Base-by-base conservation (phyloP, 1,140 invertebrate genomes). In the Apis cerana region DNA sequence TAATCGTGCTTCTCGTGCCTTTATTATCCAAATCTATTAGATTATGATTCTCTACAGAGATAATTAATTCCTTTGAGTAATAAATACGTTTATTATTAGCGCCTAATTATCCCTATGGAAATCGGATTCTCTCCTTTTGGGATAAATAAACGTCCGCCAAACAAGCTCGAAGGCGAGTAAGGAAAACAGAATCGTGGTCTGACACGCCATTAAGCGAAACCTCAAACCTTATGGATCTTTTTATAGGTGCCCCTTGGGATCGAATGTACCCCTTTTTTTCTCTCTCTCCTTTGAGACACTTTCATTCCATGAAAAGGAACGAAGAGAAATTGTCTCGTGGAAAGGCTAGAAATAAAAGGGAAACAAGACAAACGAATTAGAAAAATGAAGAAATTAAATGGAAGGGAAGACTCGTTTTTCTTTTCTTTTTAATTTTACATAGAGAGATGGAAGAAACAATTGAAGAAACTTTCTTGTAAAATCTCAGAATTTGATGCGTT, bases 181-280 rank as follows among this genome's bases (percentile, higher is more conserved):
- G 27, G 50, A 12, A 48, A 64, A 74, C 27, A n/a, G 50, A 75
- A 58, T 75, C 23, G 43, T 65, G n/a, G 61, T 3, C 27, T 48
- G 70, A 64, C 70, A 75, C 52, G 70, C 50, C 43, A 80, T 80
- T 80, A 75, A 74, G 11, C 61, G 79, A n/a, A 75, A 65, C 52
- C 70, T 17, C 59, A 10, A 75, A 27, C 33, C 79, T 74, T 58
- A 27, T 19, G 61, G 52, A 72, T n/a, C 70, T 80, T 19, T 56
- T 43, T 56, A 27, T 23, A 43, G 27, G 15, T 2, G 17, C 8
- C 79, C 17, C 61, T 23, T 7, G 61, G 70, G 79, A 67, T 65
- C 59, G 48, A 21, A 65, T 21, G 27, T 65, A 54, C 27, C 33
- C 33, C 33, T 0, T 43, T 43, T 43, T 43, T 33, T 33, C 17